phyloP scores from a whole-genome alignment of 2,797 vertebrate genomes.

The Catharus ustulatus region DNA sequence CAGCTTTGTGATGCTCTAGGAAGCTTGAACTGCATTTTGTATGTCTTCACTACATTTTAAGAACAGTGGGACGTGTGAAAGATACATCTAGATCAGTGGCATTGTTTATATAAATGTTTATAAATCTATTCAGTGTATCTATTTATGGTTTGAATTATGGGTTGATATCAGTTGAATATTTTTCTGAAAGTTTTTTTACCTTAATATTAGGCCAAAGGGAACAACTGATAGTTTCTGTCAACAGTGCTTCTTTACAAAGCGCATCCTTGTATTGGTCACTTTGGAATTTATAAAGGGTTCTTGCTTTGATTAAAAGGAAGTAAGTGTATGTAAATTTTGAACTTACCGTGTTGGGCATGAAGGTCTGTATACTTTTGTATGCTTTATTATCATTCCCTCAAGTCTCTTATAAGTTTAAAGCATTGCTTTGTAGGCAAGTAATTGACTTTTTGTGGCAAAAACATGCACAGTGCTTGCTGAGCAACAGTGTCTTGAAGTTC shows the following conservation, averaged over 20 bases:
- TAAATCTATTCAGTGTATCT: neutral
- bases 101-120: neutral
- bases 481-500: neutral
- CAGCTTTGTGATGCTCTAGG: neutral
- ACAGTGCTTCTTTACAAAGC: neutral
- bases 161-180: neutral
- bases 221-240: neutral
- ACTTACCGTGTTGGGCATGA: neutral
- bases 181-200: neutral
- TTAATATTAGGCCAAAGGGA: neutral
- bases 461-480: neutral
- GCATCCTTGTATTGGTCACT: neutral
- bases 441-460: neutral
- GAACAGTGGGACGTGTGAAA: neutral
- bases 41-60: neutral
- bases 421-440: neutral
- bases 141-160: neutral
- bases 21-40: neutral
- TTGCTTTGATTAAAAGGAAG: neutral
- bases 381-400: neutral
- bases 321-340: neutral
- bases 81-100: neutral
- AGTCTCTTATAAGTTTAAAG: neutral
- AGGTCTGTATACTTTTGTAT: neutral
- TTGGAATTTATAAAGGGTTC: neutral